Conservation (phyloP, 2,797 vertebrate genomes). For the Cetoscarus ocellatus region DNA sequence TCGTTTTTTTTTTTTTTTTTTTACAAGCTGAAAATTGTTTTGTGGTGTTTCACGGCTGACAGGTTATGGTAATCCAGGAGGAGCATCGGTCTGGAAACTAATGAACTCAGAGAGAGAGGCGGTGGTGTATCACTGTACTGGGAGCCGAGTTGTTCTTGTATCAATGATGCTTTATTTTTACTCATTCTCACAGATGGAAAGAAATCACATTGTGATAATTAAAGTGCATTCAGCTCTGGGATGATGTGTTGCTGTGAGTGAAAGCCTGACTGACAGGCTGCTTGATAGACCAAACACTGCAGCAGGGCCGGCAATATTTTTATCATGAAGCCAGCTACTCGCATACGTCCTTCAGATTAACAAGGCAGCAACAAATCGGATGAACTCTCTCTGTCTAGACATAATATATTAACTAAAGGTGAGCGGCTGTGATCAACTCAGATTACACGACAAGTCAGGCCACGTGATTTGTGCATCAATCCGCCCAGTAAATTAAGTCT, state of each 20-base stretch:
- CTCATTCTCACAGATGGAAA: constrained; percentile 56
- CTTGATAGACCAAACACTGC: constrained; percentile 29
- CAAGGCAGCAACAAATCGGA: too few species aligned
- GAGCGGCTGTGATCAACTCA: too few species aligned
- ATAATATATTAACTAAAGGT: too few species aligned
- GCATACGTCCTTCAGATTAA: too few species aligned
- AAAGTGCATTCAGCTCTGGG: constrained; percentile 67
- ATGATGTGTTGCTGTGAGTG: constrained; percentile 52
- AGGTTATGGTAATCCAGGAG: constrained; percentile 93
- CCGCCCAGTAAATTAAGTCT: too few species aligned
- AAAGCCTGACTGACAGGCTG: constrained; percentile 51
- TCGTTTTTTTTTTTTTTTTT: constrained; percentile 50
- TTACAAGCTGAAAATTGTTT: constrained; percentile 89
- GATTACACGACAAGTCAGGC: too few species aligned
- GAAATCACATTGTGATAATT: constrained; percentile 57
- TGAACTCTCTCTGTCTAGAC: too few species aligned
- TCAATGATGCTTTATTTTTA: constrained; percentile 87
- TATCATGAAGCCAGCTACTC: background rate
- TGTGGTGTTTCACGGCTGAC: constrained; percentile 91
- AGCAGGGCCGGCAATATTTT: background rate
- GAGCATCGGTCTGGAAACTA: constrained; percentile 93
- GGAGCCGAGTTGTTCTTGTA: constrained; percentile 87
- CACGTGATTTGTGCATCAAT: too few species aligned
- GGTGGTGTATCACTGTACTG: constrained; percentile 82
- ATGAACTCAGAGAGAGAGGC: constrained; percentile 85